Evolutionary conservation across 1,140 invertebrate species (phyloP).

Genomic region (Tetranychus urticae): DNA sequence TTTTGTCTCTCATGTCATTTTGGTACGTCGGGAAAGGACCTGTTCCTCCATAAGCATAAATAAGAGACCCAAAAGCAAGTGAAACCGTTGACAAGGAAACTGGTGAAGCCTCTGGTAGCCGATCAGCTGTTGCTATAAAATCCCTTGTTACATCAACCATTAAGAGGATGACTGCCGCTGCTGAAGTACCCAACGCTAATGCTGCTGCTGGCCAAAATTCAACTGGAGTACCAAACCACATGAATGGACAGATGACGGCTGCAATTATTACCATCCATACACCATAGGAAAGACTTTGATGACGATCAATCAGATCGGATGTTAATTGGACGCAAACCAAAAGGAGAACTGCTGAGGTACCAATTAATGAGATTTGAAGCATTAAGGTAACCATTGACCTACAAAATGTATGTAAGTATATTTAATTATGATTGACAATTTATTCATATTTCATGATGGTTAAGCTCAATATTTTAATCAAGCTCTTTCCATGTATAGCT

Average conservation of each 20-base stretch:
- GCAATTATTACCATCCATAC: constrained; percentile 37
- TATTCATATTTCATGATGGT: no score
- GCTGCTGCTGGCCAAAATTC: constrained; percentile 30
- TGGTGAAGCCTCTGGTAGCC: background rate
- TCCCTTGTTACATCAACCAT: constrained; percentile 2
- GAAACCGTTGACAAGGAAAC: constrained; percentile 26
- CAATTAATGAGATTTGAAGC: background rate
- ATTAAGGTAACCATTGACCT: background rate
- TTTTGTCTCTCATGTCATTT: constrained; percentile 35
- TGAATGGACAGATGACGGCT: constrained; percentile 30
- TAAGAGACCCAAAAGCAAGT: constrained; percentile 32
- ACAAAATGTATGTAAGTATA: background rate
- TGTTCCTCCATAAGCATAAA: constrained; percentile 38
- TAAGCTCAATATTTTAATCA: no score
- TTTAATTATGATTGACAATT: no score
- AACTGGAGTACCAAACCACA: constrained; percentile 42
- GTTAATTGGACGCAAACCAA: background rate
- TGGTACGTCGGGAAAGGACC: constrained; percentile 40
- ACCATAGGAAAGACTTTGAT: constrained; percentile 20
- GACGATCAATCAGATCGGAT: background rate
- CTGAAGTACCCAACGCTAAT: background rate
- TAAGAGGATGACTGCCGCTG: background rate
- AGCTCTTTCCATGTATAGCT: no score
- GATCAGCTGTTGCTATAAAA: background rate
- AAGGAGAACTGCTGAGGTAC: background rate